These are phyloP conservation scores for Bergia puertoricense DNA, from an alignment of 92 coral and sea anemone genomes.

Conservation along the genomic window DNA sequence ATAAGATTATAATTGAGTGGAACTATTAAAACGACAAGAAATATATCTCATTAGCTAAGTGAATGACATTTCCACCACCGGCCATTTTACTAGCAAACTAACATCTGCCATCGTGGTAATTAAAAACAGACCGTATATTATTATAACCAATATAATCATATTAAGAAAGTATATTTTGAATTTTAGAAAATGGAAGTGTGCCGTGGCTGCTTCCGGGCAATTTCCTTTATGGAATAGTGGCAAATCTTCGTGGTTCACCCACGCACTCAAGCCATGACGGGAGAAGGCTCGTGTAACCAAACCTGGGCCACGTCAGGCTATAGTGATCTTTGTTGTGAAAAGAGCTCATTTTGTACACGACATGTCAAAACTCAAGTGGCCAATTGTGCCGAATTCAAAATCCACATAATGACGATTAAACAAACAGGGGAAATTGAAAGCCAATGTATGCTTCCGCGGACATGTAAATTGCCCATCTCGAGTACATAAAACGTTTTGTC, in stretches of 20 bases:
- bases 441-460: constrained; percentile 24
- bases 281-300: neutral
- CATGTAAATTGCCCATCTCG: constrained; percentile 24
- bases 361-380: constrained; percentile 46
- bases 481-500: constrained; percentile 38
- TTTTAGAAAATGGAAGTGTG: constrained; percentile 38
- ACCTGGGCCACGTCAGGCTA: constrained; percentile 1
- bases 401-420: constrained; percentile 39
- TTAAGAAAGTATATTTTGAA: constrained; percentile 46
- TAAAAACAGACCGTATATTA: constrained; percentile 34
- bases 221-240: constrained; percentile 42
- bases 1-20: constrained; percentile 40
- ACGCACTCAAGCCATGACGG: constrained; percentile 27
- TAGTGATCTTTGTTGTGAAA: constrained; percentile 23
- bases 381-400: constrained; percentile 46
- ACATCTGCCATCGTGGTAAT: constrained; percentile 41
- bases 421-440: constrained; percentile 47
- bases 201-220: constrained; percentile 39
- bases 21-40: constrained; percentile 22
- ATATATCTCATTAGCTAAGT: constrained; percentile 30
- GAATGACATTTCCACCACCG: constrained; percentile 29
- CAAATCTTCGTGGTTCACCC: constrained; percentile 19
- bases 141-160: constrained; percentile 33
- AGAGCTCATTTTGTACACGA: constrained; percentile 4
- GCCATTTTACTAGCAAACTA: constrained; percentile 22